A percentile compares a stretch with the other conserved stretches of the same genome.
Conservation (phyloP, 2,113 vertebrate genomes). For the Nasalis larvatus region DNA sequence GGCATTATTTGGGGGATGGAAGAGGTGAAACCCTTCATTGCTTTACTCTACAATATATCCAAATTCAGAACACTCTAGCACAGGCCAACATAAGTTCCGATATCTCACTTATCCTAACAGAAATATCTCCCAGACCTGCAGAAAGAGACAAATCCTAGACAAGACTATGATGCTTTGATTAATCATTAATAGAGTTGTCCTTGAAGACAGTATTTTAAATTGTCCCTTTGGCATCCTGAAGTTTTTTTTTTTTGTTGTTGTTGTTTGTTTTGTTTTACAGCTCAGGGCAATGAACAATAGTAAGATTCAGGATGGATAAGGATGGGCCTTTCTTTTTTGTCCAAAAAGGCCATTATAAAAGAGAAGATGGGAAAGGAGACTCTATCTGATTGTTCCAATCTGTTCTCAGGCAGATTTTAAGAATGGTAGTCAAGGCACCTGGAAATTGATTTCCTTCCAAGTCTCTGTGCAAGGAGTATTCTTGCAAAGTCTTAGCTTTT, state of each 20-base stretch:
- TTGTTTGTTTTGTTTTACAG: not conserved
- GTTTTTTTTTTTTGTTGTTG: too few relatives aligned
- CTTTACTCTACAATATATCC: not conserved
- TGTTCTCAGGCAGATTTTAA: not conserved
- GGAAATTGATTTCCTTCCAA: not conserved
- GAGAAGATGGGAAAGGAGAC: not conserved
- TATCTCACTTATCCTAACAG: not conserved
- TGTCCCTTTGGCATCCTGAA: not conserved
- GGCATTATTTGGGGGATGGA: not conserved
- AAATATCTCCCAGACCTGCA: not conserved
- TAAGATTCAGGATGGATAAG: not conserved
- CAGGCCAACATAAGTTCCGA: not conserved
- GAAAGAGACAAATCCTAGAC: not conserved
- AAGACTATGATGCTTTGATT: not conserved
- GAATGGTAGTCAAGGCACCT: accelerated
- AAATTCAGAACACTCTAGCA: not conserved
- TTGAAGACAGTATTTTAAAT: not conserved
- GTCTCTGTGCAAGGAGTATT: accelerated
- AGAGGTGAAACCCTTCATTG: not conserved
- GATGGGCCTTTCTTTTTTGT: not conserved
- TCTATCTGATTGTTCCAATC: accelerated
- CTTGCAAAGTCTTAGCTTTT: not conserved
- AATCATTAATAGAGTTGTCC: not conserved
- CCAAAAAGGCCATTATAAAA: not conserved
- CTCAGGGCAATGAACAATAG: not conserved